These are phyloP conservation scores for Zosterops hypoxanthus DNA, from an alignment of 2,113 vertebrate species.

Conservation along the genomic window DNA sequence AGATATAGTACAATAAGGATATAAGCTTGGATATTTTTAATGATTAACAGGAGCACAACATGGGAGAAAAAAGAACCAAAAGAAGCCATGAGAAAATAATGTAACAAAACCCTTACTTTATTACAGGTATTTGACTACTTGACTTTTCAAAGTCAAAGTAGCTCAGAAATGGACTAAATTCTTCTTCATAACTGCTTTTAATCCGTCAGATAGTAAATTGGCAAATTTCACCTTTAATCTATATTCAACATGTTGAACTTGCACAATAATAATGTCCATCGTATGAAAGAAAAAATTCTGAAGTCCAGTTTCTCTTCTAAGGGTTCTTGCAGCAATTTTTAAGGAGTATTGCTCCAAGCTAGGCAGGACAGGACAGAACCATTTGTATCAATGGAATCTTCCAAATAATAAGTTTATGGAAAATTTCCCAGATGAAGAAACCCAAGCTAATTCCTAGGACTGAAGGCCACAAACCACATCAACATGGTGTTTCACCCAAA, in stretches of 20 bases:
- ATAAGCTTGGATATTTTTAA: rapidly evolving
- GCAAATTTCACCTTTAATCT: background rate
- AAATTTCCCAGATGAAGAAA: background rate
- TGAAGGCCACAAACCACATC: background rate
- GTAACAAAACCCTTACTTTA: background rate
- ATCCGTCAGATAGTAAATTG: background rate
- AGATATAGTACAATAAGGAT: background rate
- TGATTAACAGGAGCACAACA: background rate
- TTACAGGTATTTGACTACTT: background rate
- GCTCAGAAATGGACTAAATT: background rate
- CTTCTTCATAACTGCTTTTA: background rate
- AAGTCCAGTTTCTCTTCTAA: background rate
- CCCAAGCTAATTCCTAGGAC: background rate
- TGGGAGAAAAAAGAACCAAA: background rate
- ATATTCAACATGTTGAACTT: background rate
- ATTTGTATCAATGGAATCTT: background rate
- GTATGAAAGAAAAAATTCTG: background rate
- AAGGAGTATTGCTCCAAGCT: background rate
- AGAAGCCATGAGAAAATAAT: background rate
- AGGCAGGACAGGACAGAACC: background rate
- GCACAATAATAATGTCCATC: rapidly evolving
- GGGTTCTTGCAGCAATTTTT: background rate
- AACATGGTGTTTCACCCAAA: background rate
- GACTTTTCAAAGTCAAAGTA: background rate
- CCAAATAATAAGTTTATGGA: background rate